Percentiles rank a stretch among this genome's conserved stretches.
phyloP scores from a whole-genome alignment of 2,888 invertebrate species.

The Nomada lathburiana region DNA sequence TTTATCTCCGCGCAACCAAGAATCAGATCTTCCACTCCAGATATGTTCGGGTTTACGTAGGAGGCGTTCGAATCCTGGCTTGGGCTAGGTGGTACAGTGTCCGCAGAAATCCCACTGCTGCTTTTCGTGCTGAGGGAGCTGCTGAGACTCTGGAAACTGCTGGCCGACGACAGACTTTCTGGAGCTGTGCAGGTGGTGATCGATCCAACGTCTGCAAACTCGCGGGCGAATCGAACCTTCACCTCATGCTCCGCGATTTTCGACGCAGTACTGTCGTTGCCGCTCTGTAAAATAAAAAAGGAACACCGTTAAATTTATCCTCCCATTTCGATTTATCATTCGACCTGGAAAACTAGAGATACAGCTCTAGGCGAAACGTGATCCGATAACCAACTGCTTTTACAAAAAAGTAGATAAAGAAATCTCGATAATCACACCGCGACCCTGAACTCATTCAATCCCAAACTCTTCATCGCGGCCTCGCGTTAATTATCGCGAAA shows the following conservation, averaged over 20 bases:
- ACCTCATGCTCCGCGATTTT: slow-evolving; percentile 77
- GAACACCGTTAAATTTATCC: background rate
- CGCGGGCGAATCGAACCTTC: slow-evolving; percentile 79
- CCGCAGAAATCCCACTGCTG: slow-evolving; percentile 73
- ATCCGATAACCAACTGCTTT: background rate
- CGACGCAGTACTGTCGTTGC: slow-evolving; percentile 48
- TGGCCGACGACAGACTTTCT: slow-evolving; percentile 77
- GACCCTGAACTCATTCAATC: background rate
- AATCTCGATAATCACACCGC: background rate
- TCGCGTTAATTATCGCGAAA: slow-evolving; percentile 9
- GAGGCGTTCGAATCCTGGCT: slow-evolving; percentile 67
- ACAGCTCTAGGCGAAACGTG: background rate
- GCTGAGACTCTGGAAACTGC: slow-evolving; percentile 79
- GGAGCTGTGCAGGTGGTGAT: slow-evolving; percentile 52
- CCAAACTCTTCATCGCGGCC: background rate
- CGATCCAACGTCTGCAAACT: slow-evolving; percentile 76
- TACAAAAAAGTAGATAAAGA: background rate
- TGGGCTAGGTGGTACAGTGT: slow-evolving; percentile 66
- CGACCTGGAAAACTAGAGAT: background rate
- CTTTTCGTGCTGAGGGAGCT: slow-evolving; percentile 77
- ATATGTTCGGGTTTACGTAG: slow-evolving; percentile 73
- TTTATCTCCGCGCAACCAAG: slow-evolving; percentile 75
- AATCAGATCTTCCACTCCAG: slow-evolving; percentile 79
- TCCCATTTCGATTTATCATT: background rate
- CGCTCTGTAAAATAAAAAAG: slow-evolving; percentile 52